Base-by-base conservation (phyloP, 2,113 vertebrate genomes). In the Chionis minor region DNA sequence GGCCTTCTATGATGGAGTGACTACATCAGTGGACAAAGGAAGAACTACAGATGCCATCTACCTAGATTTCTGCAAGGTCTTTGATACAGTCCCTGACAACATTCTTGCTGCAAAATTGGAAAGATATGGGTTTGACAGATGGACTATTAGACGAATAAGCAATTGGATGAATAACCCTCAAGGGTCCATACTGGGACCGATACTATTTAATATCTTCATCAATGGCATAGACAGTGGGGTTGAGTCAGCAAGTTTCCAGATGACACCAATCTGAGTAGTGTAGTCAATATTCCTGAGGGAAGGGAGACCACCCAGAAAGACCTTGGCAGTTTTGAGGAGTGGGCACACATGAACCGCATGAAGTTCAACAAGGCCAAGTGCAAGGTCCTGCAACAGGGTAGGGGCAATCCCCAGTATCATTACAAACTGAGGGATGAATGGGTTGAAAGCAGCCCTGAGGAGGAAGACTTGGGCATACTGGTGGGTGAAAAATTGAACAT, bases 41-140 rank as follows among this genome's bases (percentile, higher is more conserved):
- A 66, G 20, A 75, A 23, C 13, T 66, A 38, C 12, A 56, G 33
- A 42, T 51, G 5, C 42, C n/a, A 47, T 28, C 14, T 49, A 58
- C 17, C 14, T 55, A 10, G 9, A 51, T 70, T 56, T 71, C 45
- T 80, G 15, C 32, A 35, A 74, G 8, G 26, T 55, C 7, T 70
- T 59, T 70, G n/a, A 9, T 42, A 55, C 0, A 0, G n/a, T 44
- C 15, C 12, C 71, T 73, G 44, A 10, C 49, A 82, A 35, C 3
- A 55, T 33, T 66, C 32, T 52, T 70, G 8, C 40, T 55, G 44
- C 27, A 58, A 44, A 59, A 55, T 27, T 6, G 7, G 17, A 44
- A 38, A 78, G 2, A 32, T 9, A 40, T 3, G 4, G 5, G 6
- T 72, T 77, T 58, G 28, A 62, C 16, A 6, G 15, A 62, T 15